Evolutionary conservation across 2,888 invertebrate species (phyloP), one percentile per base, ranked within the genome.

Genomic region (Ceramica pisi): DNA sequence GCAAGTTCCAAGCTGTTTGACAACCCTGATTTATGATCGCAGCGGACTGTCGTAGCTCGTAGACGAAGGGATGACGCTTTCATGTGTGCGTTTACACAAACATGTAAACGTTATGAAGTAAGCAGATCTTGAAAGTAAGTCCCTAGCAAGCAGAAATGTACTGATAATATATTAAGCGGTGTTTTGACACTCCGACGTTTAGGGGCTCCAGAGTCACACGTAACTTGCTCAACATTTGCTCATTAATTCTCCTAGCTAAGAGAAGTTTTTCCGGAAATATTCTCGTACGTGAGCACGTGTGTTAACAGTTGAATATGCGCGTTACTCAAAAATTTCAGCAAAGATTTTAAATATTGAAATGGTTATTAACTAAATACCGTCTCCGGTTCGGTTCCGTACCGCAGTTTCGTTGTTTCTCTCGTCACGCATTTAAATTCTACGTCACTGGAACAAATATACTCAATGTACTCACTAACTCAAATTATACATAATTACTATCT

Each of bases 11-110:
- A 88, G 83, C 88, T 89, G 90, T 93, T 93, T 93, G 94, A 93
- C 94, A 92, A 87, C 87, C 61, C 90, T 92, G 94, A 94, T 93
- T 94, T 93, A 94, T 93, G 89, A 84, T 75, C 82, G 83, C 81
- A 88, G 84, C 84, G 71, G 71, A 81, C 77, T 73, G 56, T 67
- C 63, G 41, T 41, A 41, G 41, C 41, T 41, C 41, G 62, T 67
- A 59, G 51, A 65, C 64, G 73, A 72, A 76, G 79, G 79, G 68
- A 66, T 57, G 74, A 50, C 55, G 16, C 53, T 56, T 68, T 46
- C 51, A 46, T 76, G 75, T 73, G 77, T 81, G 70, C 12, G 67
- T 53, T 31, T 16, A 64, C 63, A 48, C 51, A 72, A 61, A 62
- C 63, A 70, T 41, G 19, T 38, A 56, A 57, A 10, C 21, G 23